phyloP scores from a whole-genome alignment of 2,797 vertebrate species.

The Allenopithecus nigroviridis region DNA sequence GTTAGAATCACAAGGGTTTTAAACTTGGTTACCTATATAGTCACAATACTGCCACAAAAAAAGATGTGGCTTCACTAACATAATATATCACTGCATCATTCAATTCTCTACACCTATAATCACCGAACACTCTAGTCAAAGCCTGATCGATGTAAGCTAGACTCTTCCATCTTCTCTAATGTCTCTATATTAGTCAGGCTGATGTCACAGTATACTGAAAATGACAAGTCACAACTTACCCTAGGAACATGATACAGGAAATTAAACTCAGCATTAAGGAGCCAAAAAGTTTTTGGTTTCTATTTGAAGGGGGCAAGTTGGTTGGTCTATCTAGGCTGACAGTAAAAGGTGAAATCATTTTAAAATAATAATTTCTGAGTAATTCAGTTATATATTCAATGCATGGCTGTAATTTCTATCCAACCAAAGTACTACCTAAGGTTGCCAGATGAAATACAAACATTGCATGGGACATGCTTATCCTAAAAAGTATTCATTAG shows the following conservation, averaged over 20 bases:
- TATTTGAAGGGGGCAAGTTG: neutral
- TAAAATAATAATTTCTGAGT: slow-evolving; percentile 49
- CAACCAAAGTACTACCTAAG: slow-evolving; percentile 49
- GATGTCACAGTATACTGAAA: neutral
- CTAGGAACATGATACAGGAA: neutral
- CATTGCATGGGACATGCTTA: neutral
- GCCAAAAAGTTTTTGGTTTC: slow-evolving; percentile 46
- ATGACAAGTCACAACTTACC: slow-evolving; percentile 1
- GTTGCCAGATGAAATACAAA: neutral
- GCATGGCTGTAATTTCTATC: slow-evolving; percentile 35
- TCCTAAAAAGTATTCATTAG: neutral
- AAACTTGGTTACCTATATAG: neutral
- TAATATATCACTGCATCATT: neutral
- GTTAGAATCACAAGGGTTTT: neutral
- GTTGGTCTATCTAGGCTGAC: slow-evolving; percentile 15
- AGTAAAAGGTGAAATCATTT: slow-evolving; percentile 50
- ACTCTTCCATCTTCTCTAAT: neutral
- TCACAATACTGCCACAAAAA: neutral
- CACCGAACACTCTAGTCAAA: neutral
- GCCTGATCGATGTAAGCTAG: neutral
- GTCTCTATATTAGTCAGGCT: neutral
- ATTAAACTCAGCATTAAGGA: slow-evolving; percentile 44
- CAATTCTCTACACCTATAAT: neutral
- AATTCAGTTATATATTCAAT: slow-evolving; percentile 10
- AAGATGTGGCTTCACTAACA: neutral